Conservation (phyloP, 2,797 vertebrate species). For the Mus caroli region DNA sequence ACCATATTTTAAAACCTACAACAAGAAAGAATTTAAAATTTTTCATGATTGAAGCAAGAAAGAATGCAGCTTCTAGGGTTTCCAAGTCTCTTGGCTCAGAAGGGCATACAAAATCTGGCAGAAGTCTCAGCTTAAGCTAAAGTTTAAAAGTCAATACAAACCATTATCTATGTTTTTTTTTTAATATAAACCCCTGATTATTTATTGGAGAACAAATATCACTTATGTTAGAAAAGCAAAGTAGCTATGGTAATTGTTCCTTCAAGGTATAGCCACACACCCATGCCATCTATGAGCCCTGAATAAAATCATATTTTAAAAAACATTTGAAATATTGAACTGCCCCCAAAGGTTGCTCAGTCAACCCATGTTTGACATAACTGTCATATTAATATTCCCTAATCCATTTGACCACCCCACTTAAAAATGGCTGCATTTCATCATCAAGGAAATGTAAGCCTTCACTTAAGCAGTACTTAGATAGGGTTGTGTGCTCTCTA, state of each 20-base stretch:
- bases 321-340: neutral
- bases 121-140: neutral
- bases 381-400: neutral
- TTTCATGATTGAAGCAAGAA: neutral
- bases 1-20: neutral
- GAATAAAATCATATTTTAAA: constrained; percentile 17
- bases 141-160: neutral
- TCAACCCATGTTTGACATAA: neutral
- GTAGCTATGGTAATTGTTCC: neutral
- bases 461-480: neutral
- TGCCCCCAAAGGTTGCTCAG: neutral
- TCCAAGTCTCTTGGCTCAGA: neutral
- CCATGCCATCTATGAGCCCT: neutral
- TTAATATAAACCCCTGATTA: neutral
- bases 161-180: neutral
- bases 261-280: neutral
- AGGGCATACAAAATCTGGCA: neutral
- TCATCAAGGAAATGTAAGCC: neutral
- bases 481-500: neutral
- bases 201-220: neutral
- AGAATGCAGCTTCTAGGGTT: neutral
- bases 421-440: neutral
- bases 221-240: constrained; percentile 1
- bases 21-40: neutral
- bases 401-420: neutral